Evolutionary conservation across 64 coral and sea anemone species (phyloP), one percentile per base, ranked within the genome.

Genomic region (Pocillopora verrucosa): DNA sequence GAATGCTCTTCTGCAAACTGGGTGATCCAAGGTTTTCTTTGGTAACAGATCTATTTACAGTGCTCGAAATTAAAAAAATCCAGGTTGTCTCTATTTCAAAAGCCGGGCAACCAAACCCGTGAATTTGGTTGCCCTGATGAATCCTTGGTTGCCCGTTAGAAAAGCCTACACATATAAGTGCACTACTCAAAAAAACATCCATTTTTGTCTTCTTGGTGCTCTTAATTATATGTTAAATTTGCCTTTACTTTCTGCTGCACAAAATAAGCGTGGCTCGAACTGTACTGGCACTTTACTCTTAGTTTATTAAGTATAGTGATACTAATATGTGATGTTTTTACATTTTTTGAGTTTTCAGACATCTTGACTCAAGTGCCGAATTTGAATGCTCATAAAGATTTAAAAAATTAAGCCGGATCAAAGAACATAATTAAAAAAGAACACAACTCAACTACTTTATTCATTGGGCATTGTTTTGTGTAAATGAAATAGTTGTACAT

Each of bases 51-150:
- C 30, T 30, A 30, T 30, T 64, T 19, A 2, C 80, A 61, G 82
- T 85, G 82, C 82, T 67, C 82, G 82, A 85, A 85, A 85, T 85
- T 85, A 30, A 85, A 85, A 85, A 85, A 64, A 65, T 85, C 82
- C 12, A 88, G 73, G 58, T 59, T 89, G 74, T 78, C 56, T 12
- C 59, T 89, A 78, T 62, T 78, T 77, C 73, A 89, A 88, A 88
- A 88, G 15, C 35, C 73, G 24, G 73, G 58, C 75, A 88, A 78
- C 87, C 59, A 88, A 88, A 77, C 9, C 74, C 22, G 73, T 88
- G 58, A 78, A 36, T 78, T 88, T 88, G 87, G 87, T 88, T 77
- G 58, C 74, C 87, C 87, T 88, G 69, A 76, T 88, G 36, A 76
- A 88, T 76, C 19, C 24, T 76, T 76, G 56, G 72, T 88, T 88